Percentiles rank a stretch among this genome's conserved stretches.
These are phyloP conservation scores for Epizoanthus illoricatus DNA, from an alignment of 92 coral and sea anemone species.

Conservation along the genomic window DNA sequence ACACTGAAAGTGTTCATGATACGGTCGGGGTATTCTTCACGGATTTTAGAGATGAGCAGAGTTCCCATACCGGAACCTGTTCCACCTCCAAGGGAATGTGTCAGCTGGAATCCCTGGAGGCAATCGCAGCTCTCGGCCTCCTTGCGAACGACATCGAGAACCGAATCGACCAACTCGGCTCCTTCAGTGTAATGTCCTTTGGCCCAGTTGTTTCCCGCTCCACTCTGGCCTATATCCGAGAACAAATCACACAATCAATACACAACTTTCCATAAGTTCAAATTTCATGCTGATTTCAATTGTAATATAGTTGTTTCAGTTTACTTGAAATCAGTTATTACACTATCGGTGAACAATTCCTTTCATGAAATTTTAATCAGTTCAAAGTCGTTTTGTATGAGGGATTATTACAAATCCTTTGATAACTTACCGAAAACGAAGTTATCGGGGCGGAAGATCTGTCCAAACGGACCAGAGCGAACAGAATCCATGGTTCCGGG, in stretches of 20 bases:
- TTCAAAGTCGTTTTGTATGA: constrained; percentile 11
- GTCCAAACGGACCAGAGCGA: constrained; percentile 97
- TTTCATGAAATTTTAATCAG: constrained; percentile 26
- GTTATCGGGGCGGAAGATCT: constrained; percentile 95
- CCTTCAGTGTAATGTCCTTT: constrained; percentile 99
- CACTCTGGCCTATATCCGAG: constrained; percentile 81
- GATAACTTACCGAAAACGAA: constrained; percentile 87
- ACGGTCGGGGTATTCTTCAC: constrained; percentile 82
- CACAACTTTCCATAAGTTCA: background rate
- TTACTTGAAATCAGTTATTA: constrained; percentile 24
- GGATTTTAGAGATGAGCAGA: too few relatives aligned
- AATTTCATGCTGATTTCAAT: background rate
- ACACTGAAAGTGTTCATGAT: constrained; percentile 75
- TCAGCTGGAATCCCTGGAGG: constrained; percentile 94
- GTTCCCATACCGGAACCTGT: constrained; percentile 78
- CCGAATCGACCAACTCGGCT: constrained; percentile 93
- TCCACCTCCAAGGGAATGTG: constrained; percentile 98
- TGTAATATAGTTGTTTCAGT: background rate
- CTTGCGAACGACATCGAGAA: constrained; percentile 94
- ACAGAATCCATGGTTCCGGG: constrained; percentile 99
- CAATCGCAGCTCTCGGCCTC: constrained; percentile 98
- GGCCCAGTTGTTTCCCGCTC: constrained; percentile 98
- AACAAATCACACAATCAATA: background rate
- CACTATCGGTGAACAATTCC: constrained; percentile 16
- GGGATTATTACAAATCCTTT: constrained; percentile 19